Percentiles rank a stretch among this genome's conserved stretches.
Conservation (phyloP, 2,797 vertebrate species). For the Sciurus vulgaris region DNA sequence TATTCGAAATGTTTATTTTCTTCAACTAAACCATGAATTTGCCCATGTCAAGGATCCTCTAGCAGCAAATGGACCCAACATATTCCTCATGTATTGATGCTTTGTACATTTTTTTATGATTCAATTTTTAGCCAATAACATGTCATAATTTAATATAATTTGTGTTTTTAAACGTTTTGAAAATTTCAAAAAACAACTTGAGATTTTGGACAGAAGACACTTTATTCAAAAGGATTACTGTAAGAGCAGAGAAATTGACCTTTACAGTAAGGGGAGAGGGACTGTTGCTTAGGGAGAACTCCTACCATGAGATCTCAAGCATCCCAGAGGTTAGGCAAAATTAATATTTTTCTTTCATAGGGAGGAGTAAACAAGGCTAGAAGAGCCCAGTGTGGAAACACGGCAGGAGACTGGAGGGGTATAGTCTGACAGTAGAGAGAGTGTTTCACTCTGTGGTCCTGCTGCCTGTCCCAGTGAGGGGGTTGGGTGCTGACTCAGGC, state of each 20-base stretch:
- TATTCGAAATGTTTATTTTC: neutral
- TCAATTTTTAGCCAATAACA: neutral
- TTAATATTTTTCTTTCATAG: neutral
- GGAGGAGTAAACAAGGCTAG: neutral
- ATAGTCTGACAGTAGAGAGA: no score
- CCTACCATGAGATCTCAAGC: neutral
- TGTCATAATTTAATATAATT: neutral
- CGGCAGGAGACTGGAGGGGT: no score
- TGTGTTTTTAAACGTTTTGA: neutral
- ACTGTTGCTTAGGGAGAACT: neutral
- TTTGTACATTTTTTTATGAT: neutral
- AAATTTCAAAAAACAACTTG: neutral
- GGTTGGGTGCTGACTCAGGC: accelerated
- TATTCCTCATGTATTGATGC: neutral
- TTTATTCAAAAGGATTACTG: neutral
- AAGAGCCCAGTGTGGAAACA: neutral
- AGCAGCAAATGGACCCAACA: neutral
- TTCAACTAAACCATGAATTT: neutral
- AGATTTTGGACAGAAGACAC: neutral
- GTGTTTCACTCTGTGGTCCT: no score
- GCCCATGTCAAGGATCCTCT: neutral
- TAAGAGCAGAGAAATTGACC: neutral
- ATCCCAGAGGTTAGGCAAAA: neutral
- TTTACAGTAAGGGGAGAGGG: neutral
- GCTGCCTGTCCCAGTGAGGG: neutral